These are phyloP conservation scores for Drosophila stalkeri DNA, from an alignment of 2,888 invertebrate genomes.

Conservation along the genomic window DNA sequence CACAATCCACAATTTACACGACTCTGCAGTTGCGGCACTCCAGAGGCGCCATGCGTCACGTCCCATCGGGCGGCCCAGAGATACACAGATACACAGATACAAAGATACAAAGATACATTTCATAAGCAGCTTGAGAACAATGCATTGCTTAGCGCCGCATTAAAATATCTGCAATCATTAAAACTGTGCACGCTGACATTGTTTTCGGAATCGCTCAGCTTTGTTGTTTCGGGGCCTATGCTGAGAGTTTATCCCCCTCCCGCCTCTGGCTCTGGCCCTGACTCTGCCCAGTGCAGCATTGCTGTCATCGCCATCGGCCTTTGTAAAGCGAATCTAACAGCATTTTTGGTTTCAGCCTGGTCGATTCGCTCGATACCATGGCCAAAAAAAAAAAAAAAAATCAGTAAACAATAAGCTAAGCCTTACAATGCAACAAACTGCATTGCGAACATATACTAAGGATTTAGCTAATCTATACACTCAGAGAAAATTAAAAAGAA, in stretches of 20 bases:
- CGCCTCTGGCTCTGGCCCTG: not conserved
- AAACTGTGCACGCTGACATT: conserved; percentile 80
- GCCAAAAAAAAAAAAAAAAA: conserved; percentile 19
- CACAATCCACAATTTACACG: conserved; percentile 1
- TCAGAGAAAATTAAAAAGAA: not conserved
- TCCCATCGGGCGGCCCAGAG: not conserved
- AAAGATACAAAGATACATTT: conserved; percentile 41
- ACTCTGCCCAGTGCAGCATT: conserved; percentile 23
- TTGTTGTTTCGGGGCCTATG: conserved; percentile 68
- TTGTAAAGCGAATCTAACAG: conserved; percentile 61
- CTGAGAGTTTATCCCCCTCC: conserved; percentile 1
- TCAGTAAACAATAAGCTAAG: conserved; percentile 49
- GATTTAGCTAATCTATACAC: conserved; percentile 14
- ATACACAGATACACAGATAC: conserved; percentile 23
- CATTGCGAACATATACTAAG: conserved; percentile 7
- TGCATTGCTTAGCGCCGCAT: conserved; percentile 75
- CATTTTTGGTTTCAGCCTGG: conserved; percentile 53
- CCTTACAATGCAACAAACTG: conserved; percentile 45
- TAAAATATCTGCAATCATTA: conserved; percentile 83
- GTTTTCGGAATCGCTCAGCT: conserved; percentile 64
- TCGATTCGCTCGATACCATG: conserved; percentile 20
- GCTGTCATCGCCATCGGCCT: conserved; percentile 29
- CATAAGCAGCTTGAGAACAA: conserved; percentile 69
- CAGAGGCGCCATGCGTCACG: conserved; percentile 16
- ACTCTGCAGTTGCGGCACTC: conserved; percentile 36